phyloP scores from a whole-genome alignment of 2,113 vertebrate genomes.

The Sminthopsis crassicaudata region DNA sequence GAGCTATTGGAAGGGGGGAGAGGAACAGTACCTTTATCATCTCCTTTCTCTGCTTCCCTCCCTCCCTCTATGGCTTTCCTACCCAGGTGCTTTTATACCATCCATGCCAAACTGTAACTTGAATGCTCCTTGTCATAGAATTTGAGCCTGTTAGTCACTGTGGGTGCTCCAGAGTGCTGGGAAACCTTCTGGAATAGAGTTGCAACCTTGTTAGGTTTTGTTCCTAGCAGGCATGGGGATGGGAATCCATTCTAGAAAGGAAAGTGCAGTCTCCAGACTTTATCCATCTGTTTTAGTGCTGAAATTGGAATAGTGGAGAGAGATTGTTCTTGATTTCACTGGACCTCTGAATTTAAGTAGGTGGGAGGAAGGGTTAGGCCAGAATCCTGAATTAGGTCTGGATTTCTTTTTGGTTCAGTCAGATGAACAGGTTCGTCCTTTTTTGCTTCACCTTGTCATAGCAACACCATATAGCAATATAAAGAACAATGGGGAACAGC shows the following conservation, averaged over 20 bases:
- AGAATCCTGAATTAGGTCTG: slow-evolving; percentile 68
- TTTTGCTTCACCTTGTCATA: slow-evolving; percentile 57
- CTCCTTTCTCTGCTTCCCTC: slow-evolving; percentile 30
- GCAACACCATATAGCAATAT: slow-evolving; percentile 50
- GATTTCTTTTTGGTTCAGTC: slow-evolving; percentile 73
- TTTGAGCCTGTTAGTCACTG: slow-evolving; percentile 64
- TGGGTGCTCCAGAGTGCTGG: slow-evolving; percentile 58
- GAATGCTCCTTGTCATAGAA: slow-evolving; percentile 62
- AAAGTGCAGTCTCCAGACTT: slow-evolving; percentile 70
- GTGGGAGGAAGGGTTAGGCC: slow-evolving; percentile 48
- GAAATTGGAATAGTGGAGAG: slow-evolving; percentile 63
- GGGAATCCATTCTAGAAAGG: slow-evolving; percentile 71
- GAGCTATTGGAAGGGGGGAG: slow-evolving; percentile 75
- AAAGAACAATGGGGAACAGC: slow-evolving; percentile 70
- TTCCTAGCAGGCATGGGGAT: slow-evolving; percentile 61
- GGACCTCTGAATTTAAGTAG: slow-evolving; percentile 58
- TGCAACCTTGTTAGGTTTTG: slow-evolving; percentile 52
- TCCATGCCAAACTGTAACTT: slow-evolving; percentile 70
- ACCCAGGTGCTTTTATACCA: slow-evolving; percentile 64
- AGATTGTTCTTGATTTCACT: slow-evolving; percentile 55
- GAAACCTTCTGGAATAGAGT: slow-evolving; percentile 63
- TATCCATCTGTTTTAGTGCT: slow-evolving; percentile 68
- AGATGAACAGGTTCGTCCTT: slow-evolving; percentile 75
- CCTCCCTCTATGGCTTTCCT: slow-evolving; percentile 71
- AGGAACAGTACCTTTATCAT: slow-evolving; percentile 73